Conservation (phyloP, 1,140 invertebrate species). For the Ceratina australensis region DNA sequence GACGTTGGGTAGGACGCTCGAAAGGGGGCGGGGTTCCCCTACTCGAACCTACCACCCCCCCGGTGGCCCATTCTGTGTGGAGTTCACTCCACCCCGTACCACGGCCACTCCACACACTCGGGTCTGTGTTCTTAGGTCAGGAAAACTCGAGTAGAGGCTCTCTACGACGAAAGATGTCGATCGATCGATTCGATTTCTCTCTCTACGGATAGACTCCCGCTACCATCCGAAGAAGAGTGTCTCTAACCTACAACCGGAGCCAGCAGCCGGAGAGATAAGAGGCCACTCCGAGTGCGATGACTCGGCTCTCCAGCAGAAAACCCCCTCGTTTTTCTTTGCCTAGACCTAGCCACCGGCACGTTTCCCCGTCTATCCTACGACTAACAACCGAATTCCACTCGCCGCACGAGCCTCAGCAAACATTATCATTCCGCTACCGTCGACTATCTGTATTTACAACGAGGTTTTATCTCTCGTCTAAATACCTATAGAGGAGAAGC, state of each 20-base stretch:
- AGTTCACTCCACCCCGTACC: slow-evolving; percentile 71
- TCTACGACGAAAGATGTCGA: slow-evolving; percentile 64
- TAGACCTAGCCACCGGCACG: background rate
- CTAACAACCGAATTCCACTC: slow-evolving; percentile 5
- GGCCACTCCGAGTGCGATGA: slow-evolving; percentile 37
- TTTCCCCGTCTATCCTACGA: slow-evolving; percentile 6
- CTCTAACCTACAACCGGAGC: slow-evolving; percentile 30
- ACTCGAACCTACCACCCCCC: slow-evolving; percentile 45
- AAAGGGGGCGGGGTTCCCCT: slow-evolving; percentile 54
- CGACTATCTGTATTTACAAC: no score
- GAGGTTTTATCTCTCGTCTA: no score
- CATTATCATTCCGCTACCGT: no score
- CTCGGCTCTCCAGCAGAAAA: slow-evolving; percentile 16
- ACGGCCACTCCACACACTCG: slow-evolving; percentile 53
- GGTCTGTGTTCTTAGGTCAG: slow-evolving; percentile 76
- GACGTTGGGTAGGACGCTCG: slow-evolving; percentile 17
- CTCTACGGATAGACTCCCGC: background rate
- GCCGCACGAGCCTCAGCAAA: background rate
- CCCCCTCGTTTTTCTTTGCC: slow-evolving; percentile 39
- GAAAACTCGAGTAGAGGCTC: slow-evolving; percentile 72
- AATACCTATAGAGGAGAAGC: no score
- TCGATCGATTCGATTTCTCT: slow-evolving; percentile 71
- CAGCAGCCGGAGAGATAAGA: slow-evolving; percentile 29
- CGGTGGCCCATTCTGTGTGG: slow-evolving; percentile 33
- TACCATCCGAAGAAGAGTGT: slow-evolving; percentile 21